phyloP scores from a whole-genome alignment of 2,797 vertebrate genomes.

The Botia almorhae region DNA sequence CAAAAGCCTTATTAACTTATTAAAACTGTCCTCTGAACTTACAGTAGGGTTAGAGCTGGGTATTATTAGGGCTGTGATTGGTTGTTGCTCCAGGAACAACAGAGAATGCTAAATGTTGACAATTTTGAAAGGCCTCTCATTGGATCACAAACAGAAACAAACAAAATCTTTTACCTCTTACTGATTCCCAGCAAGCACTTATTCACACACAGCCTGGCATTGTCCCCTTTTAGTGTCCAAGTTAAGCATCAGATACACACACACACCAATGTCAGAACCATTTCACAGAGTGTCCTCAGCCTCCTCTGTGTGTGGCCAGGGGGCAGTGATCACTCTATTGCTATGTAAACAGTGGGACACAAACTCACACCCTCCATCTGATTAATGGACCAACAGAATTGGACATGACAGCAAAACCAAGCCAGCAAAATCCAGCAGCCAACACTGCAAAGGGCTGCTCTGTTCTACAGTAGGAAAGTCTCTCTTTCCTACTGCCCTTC shows the following conservation, averaged over 20 bases:
- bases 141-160: neutral
- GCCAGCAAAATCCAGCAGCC: slow-evolving; percentile 26
- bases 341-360: slow-evolving; percentile 73
- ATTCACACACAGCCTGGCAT: slow-evolving; percentile 47
- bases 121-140: neutral
- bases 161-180: slow-evolving; percentile 21
- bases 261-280: slow-evolving; percentile 74
- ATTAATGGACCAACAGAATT: slow-evolving; percentile 75
- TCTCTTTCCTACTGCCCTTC: slow-evolving; percentile 16
- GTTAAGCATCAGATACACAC: slow-evolving; percentile 46
- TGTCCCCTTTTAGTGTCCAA: slow-evolving; percentile 39
- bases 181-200: slow-evolving; percentile 9
- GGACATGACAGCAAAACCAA: slow-evolving; percentile 56
- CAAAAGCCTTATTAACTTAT: no score
- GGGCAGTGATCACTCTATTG: slow-evolving; percentile 71
- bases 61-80: no score
- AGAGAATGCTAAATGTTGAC: neutral
- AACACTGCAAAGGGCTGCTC: slow-evolving; percentile 44
- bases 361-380: slow-evolving; percentile 65
- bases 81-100: no score
- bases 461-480: slow-evolving; percentile 38
- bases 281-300: slow-evolving; percentile 80
- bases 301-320: slow-evolving; percentile 66
- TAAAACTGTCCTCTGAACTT: no score
- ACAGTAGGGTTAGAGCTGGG: no score